phyloP scores from a whole-genome alignment of 2,113 vertebrate genomes.

The Pycnonotus jocosus region DNA sequence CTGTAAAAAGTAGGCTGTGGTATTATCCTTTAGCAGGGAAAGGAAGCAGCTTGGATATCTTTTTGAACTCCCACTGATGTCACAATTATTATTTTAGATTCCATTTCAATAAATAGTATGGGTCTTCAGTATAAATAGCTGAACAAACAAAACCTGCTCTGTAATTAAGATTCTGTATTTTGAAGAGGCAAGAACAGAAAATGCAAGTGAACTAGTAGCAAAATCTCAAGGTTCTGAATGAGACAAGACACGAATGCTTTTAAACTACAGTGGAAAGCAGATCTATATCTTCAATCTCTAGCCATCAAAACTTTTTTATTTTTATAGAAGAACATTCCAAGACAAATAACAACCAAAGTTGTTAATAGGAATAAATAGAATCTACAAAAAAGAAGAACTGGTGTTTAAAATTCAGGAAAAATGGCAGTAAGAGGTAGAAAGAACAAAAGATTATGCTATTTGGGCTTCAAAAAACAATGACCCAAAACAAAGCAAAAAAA shows the following conservation, averaged over 20 bases:
- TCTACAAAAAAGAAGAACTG: not conserved
- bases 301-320: not conserved
- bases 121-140: not conserved
- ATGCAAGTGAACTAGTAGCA: not conserved
- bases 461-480: not conserved
- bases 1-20: not conserved
- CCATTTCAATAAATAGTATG: not conserved
- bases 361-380: not conserved
- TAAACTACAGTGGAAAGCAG: not conserved
- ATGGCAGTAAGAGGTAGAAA: not conserved
- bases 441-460: not conserved
- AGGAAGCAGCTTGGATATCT: not conserved
- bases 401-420: not conserved
- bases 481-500: not conserved
- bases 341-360: not conserved
- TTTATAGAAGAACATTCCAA: not conserved
- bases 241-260: not conserved
- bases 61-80: not conserved
- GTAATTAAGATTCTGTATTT: not conserved
- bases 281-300: not conserved
- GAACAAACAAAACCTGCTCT: not conserved
- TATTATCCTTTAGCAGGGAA: not conserved
- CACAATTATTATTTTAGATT: conserved; percentile 8
- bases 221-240: not conserved
- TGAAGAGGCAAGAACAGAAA: not conserved